phyloP scores from a whole-genome alignment of 2,888 invertebrate genomes.

The Xestia xanthographa region DNA sequence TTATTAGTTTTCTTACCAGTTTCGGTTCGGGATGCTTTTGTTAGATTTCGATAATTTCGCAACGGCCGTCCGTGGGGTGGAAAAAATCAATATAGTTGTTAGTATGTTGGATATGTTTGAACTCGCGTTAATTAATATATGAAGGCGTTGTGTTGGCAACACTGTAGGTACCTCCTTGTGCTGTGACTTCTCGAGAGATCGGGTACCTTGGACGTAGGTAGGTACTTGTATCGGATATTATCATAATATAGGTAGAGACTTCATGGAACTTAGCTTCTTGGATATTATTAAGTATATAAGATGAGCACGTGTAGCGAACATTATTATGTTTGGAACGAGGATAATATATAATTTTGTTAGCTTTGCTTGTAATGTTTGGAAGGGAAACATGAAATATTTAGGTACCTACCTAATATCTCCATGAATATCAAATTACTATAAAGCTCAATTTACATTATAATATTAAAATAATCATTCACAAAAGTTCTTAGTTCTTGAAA shows the following conservation, averaged over 20 bases:
- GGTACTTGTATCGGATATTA: not conserved
- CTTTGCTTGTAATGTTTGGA: slow-evolving; percentile 31
- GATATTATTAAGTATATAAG: slow-evolving; percentile 18
- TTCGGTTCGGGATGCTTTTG: slow-evolving; percentile 87
- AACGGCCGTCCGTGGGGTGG: slow-evolving; percentile 79
- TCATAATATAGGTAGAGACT: slow-evolving; percentile 23
- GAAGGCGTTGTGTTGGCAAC: slow-evolving; percentile 58
- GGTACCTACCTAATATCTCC: not conserved
- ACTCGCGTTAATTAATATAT: slow-evolving; percentile 69
- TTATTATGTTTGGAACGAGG: slow-evolving; percentile 36
- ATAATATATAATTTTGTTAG: slow-evolving; percentile 30
- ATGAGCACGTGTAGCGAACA: slow-evolving; percentile 27
- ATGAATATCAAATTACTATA: slow-evolving; percentile 16
- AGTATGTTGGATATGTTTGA: slow-evolving; percentile 69
- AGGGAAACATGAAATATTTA: slow-evolving; percentile 33
- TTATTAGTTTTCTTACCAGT: slow-evolving; percentile 90
- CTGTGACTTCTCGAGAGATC: slow-evolving; percentile 16
- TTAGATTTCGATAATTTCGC: slow-evolving; percentile 91
- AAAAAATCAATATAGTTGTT: slow-evolving; percentile 80
- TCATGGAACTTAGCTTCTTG: slow-evolving; percentile 16
- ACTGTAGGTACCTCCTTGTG: slow-evolving; percentile 28
- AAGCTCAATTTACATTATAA: not conserved
- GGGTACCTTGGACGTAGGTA: slow-evolving; percentile 2
- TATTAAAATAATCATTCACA: not conserved
- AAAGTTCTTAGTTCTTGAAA: not conserved